These are phyloP conservation scores for Hippocampus comes DNA, from an alignment of 2,113 vertebrate genomes.

Conservation along the genomic window DNA sequence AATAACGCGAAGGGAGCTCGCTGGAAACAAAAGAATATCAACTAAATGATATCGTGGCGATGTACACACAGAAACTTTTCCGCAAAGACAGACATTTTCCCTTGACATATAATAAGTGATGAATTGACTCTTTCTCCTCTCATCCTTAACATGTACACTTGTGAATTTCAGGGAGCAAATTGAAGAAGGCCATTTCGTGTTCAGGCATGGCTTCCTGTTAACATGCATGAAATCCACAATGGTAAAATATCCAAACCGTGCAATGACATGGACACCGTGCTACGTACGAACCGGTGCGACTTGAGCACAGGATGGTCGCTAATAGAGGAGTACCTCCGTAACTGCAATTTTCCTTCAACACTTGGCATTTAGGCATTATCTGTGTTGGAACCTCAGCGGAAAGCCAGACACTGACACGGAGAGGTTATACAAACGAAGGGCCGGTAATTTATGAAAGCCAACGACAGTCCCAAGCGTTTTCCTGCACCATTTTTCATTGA, in stretches of 20 bases:
- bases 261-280: no score
- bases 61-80: no score
- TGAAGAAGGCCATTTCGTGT: no score
- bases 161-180: no score
- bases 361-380: slow-evolving; percentile 48
- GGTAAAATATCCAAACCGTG: no score
- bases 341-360: slow-evolving; percentile 28
- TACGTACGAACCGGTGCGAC: no score
- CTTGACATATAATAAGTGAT: neutral
- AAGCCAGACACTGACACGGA: slow-evolving; percentile 18
- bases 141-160: neutral
- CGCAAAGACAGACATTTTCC: no score
- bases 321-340: neutral
- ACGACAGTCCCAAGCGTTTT: neutral
- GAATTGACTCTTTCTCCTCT: neutral
- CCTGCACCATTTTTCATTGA: slow-evolving; percentile 1
- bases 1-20: neutral
- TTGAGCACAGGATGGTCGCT: neutral
- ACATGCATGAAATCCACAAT: no score
- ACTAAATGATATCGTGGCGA: neutral
- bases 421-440: slow-evolving; percentile 36
- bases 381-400: slow-evolving; percentile 28
- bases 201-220: no score
- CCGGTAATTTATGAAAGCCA: slow-evolving; percentile 10
- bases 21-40: neutral